Evolutionary conservation across 2,888 invertebrate species (phyloP).

Genomic region (Leptarthrus brevirostris): DNA sequence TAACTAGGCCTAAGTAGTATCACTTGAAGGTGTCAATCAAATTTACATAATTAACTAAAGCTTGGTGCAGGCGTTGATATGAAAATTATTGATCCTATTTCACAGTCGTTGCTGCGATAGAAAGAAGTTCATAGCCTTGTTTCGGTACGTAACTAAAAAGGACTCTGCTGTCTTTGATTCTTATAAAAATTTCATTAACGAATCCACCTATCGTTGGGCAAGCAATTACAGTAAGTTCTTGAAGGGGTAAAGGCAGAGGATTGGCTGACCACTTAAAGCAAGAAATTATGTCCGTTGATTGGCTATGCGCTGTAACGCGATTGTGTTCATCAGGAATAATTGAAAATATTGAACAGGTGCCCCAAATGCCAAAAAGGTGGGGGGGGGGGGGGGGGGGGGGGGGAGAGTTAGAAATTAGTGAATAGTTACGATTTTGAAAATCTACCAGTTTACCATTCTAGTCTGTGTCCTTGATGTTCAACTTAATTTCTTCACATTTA

Average conservation of each 20-base stretch:
- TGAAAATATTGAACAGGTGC: neutral
- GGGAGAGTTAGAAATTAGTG: too few species aligned
- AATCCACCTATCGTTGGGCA: neutral
- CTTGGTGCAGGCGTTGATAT: neutral
- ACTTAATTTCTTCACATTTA: too few species aligned
- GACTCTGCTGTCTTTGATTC: neutral
- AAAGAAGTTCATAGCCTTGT: neutral
- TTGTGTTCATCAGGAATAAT: conserved; percentile 29
- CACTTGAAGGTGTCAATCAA: too few species aligned
- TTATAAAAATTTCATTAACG: neutral
- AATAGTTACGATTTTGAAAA: too few species aligned
- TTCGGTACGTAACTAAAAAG: neutral
- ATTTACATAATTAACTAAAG: too few species aligned
- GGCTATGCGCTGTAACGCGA: conserved; percentile 13
- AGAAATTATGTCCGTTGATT: conserved; percentile 17
- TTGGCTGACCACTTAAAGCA: neutral
- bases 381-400: too few species aligned
- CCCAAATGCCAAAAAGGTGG: too few species aligned
- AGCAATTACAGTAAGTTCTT: neutral
- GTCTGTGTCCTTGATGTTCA: too few species aligned
- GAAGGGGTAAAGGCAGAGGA: neutral
- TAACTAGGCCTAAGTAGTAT: too few species aligned
- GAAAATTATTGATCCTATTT: neutral
- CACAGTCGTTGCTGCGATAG: neutral
- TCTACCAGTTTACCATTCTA: too few species aligned